phyloP scores from a whole-genome alignment of 2,113 vertebrate genomes.

The Ovis aries region DNA sequence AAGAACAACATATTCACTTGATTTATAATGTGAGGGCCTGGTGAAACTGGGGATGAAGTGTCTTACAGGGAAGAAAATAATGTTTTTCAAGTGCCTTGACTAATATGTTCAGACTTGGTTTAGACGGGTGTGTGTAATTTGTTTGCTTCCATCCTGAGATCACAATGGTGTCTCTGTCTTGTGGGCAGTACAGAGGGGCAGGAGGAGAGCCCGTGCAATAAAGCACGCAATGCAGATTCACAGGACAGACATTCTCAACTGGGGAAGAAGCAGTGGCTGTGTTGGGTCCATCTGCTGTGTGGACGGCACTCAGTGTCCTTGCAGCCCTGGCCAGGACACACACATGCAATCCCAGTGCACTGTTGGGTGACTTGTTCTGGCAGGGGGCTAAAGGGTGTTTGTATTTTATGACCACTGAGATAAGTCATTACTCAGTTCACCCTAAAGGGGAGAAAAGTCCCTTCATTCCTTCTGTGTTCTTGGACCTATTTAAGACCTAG shows the following conservation, averaged over 20 bases:
- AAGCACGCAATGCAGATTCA: neutral
- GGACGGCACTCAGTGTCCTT: fast-evolving
- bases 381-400: neutral
- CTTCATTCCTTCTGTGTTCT: neutral
- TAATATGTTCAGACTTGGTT: neutral
- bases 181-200: neutral
- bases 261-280: neutral
- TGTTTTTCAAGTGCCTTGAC: conserved; percentile 7
- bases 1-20: neutral
- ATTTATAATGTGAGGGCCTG: neutral
- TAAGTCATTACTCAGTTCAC: neutral
- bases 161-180: neutral
- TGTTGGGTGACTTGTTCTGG: neutral
- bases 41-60: neutral
- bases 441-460: neutral
- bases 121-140: neutral
- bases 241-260: neutral
- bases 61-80: neutral
- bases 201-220: neutral
- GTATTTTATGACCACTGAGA: neutral
- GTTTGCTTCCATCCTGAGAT: neutral
- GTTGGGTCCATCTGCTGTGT: neutral
- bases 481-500: neutral
- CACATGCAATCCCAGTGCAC: neutral
- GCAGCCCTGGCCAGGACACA: neutral